Evolutionary conservation across 2,797 vertebrate genomes (phyloP), one percentile per base, ranked within the genome.

Genomic region (Pteronotus mesoamericanus): DNA sequence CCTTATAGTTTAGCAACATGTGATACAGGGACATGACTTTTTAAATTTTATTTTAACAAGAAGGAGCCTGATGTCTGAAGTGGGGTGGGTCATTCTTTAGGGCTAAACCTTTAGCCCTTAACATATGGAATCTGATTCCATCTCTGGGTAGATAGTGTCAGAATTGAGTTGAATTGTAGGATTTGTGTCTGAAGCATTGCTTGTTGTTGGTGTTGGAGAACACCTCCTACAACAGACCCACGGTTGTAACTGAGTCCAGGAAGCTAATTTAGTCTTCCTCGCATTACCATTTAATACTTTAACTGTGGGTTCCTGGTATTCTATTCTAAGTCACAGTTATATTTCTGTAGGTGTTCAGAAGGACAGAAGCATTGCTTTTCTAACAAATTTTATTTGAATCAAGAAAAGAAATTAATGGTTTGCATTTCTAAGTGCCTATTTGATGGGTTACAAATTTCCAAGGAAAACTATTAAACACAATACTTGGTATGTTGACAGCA

Each of bases 21-120:
- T 55, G 6, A 57, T 42, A 39, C 86, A 89, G 32, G 80, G 24
- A 10, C 14, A n/a, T 48, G 14, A 9, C 9, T 3, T 82, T 5
- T 87, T 94, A n/a, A n/a, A n/a, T 55, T 88, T 84, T 83, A 44
- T 78, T 92, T 26, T 91, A n/a, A 75, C 57, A 51, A 64, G 37
- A 46, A 72, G 32, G 39, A 55, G 26, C 2, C 21, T 39, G 34
- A 12, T 48, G 26, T 66, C 59, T 32, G n/a, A 66, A 68, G 5
- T 44, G 21, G 4, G 48, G 9, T 3, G 29, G 22, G 29, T 21
- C 15, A 55, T 10, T 89, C 37, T 42, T 79, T 4, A n/a, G 59
- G 48, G 68, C 46, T 68, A 34, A 89, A 22, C 19, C 34, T 14
- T 32, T 78, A 42, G 15, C 5, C 18, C 12, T 39, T 42, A 53